Percentiles rank a stretch among this genome's conserved stretches.
Evolutionary conservation across 2,888 invertebrate species (phyloP).

Genomic region (Strigamia crassipes): DNA sequence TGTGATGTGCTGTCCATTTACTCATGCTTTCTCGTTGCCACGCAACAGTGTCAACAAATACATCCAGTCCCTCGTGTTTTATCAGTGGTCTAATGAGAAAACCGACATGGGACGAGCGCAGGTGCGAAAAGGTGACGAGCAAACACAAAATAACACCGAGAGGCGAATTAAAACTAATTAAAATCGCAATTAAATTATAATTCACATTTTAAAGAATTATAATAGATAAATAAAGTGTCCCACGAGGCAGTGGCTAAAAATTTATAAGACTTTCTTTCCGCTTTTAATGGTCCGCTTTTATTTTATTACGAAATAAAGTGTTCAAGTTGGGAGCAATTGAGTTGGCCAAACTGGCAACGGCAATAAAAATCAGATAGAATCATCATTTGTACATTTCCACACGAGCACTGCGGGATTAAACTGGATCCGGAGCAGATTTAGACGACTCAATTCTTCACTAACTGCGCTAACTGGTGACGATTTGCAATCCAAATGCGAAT

Average conservation of each 20-base stretch:
- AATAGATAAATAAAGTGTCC: too few relatives aligned
- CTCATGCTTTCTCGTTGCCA: not conserved
- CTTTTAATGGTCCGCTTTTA: not conserved
- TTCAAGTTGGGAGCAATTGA: slow-evolving; percentile 28
- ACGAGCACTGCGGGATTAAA: not conserved
- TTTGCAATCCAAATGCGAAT: not conserved
- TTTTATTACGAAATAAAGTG: slow-evolving; percentile 25
- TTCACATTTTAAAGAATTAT: not conserved
- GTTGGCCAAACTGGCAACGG: slow-evolving; percentile 25
- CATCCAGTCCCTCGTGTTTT: not conserved
- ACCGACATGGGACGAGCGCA: slow-evolving; percentile 14
- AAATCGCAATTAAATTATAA: not conserved
- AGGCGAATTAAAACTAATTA: not conserved
- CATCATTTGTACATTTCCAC: slow-evolving; percentile 31
- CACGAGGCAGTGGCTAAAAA: not conserved
- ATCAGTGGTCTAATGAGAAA: slow-evolving; percentile 24
- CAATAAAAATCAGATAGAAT: slow-evolving; percentile 36
- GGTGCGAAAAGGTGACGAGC: not conserved
- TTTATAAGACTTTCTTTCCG: not conserved
- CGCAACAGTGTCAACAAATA: slow-evolving; percentile 2
- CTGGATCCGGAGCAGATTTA: not conserved
- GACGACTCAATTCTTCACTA: slow-evolving; percentile 28
- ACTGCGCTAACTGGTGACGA: slow-evolving; percentile 20
- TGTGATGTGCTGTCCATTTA: not conserved
- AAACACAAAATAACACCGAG: not conserved